Evolutionary conservation across 2,888 invertebrate species (phyloP).

Genomic region (Anticlea derivata): DNA sequence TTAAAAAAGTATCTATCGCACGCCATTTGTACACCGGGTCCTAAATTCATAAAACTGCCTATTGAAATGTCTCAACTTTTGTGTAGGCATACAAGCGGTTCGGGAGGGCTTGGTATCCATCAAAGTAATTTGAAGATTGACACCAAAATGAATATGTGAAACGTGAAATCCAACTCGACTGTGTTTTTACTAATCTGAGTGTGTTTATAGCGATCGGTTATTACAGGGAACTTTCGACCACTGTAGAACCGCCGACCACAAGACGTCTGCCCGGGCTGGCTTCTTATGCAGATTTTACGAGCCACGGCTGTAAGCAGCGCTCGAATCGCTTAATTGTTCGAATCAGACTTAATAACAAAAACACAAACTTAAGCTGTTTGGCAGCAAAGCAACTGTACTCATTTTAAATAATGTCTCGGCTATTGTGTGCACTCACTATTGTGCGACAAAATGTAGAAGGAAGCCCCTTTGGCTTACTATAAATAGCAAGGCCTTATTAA

Average conservation of each 20-base stretch:
- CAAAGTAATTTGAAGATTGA: no score
- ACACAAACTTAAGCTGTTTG: constrained; percentile 48
- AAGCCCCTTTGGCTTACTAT: not conserved
- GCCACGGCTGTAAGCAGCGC: constrained; percentile 59
- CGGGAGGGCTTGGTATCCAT: no score
- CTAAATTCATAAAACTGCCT: no score
- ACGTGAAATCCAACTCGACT: no score
- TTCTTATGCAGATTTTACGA: constrained; percentile 77
- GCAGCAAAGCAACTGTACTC: constrained; percentile 35
- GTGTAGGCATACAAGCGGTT: no score
- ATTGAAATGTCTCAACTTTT: no score
- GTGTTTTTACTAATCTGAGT: no score
- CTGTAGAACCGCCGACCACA: constrained; percentile 49
- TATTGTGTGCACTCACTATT: not conserved
- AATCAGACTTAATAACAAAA: constrained; percentile 60
- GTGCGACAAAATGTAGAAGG: not conserved
- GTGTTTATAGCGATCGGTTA: no score
- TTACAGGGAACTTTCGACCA: constrained; percentile 33
- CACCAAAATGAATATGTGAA: no score
- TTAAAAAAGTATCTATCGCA: no score
- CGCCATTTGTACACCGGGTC: no score
- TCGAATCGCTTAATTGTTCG: constrained; percentile 67
- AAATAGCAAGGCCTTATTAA: not conserved
- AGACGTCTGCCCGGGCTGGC: constrained; percentile 55
- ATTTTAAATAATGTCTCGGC: not conserved